A percentile compares a stretch with the other conserved stretches of the same genome.
phyloP scores from a whole-genome alignment of 2,888 invertebrate species.

The Choreutis nemorana region DNA sequence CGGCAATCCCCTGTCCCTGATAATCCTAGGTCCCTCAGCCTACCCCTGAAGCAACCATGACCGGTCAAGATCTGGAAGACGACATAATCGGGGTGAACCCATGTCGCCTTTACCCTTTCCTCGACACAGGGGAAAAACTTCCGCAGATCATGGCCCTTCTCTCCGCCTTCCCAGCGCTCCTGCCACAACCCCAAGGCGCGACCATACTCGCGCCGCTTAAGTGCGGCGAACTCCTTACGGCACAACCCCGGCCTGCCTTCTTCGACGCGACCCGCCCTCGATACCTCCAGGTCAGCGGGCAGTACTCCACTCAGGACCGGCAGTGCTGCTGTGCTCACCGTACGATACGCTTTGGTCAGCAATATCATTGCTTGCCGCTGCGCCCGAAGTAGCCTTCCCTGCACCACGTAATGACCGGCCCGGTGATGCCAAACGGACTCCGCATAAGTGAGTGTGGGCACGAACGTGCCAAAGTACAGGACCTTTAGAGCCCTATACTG shows the following conservation, averaged over 20 bases:
- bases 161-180: neutral
- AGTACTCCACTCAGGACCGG: constrained; percentile 3
- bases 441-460: neutral
- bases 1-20: neutral
- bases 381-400: neutral
- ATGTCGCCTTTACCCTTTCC: neutral
- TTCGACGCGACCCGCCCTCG: neutral
- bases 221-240: neutral
- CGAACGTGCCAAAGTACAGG: neutral
- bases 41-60: constrained; percentile 1
- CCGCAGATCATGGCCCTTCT: neutral
- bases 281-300: constrained; percentile 5
- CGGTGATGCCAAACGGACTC: neutral
- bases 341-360: constrained; percentile 2
- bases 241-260: neutral
- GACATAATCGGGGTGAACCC: neutral
- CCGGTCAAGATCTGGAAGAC: constrained; percentile 2
- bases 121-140: constrained; percentile 1
- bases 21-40: neutral
- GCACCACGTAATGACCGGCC: constrained; percentile 1
- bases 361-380: constrained; percentile 1
- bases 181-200: neutral
- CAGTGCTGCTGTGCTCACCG: constrained; percentile 2
- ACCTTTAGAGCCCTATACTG: neutral
- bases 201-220: neutral